Conservation (phyloP, 2,113 vertebrate species). For the Saccopteryx leptura region DNA sequence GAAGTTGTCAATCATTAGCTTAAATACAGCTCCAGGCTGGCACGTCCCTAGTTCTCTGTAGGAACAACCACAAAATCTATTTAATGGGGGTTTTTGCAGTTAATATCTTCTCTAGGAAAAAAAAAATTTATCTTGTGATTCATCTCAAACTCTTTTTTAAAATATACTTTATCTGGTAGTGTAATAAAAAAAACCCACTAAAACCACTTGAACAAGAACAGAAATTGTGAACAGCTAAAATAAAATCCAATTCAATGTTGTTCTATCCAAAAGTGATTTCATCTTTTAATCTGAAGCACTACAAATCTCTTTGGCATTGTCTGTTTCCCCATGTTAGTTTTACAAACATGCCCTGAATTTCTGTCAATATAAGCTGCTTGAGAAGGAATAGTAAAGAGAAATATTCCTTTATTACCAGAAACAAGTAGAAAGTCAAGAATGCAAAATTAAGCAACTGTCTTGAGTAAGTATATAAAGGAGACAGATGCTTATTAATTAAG, state of each 20-base stretch:
- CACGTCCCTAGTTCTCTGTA: not conserved
- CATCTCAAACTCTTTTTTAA: not conserved
- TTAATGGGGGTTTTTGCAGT: conserved; percentile 52
- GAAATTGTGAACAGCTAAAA: not conserved
- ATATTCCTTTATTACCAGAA: not conserved
- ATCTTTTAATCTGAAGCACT: conserved; percentile 35
- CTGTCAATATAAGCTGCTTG: conserved; percentile 22
- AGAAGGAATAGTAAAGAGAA: not conserved
- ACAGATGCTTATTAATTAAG: conserved; percentile 87
- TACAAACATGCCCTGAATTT: conserved; percentile 27
- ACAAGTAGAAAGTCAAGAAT: conserved; percentile 63
- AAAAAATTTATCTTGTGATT: conserved; percentile 58
- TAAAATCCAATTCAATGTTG: not conserved
- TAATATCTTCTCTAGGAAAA: conserved; percentile 66
- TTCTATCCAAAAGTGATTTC: not conserved
- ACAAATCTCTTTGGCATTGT: not conserved
- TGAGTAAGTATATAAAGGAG: conserved; percentile 83
- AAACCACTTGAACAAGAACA: not conserved
- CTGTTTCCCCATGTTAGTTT: conserved; percentile 5
- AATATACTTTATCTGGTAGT: not conserved
- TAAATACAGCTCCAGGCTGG: conserved; percentile 75
- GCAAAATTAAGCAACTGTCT: conserved; percentile 72
- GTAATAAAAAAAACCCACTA: not conserved
- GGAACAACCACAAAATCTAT: conserved; percentile 58
- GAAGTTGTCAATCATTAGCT: conserved; percentile 72